These are phyloP conservation scores for Drosophila tsacasi DNA, from an alignment of 1,140 invertebrate genomes.

Conservation along the genomic window DNA sequence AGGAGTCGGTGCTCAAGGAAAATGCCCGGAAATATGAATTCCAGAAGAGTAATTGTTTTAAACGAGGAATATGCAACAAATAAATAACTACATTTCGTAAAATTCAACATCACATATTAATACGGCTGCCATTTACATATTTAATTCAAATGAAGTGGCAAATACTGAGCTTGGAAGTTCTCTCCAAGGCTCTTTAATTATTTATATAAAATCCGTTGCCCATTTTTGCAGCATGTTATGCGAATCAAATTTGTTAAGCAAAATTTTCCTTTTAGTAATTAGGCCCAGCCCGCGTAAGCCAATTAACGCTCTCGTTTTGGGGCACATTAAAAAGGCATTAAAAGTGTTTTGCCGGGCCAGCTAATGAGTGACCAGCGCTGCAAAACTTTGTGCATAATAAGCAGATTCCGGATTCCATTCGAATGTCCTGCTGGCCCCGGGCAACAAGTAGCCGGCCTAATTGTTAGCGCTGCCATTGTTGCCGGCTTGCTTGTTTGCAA, in stretches of 20 bases:
- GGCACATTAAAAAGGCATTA: slow-evolving; percentile 31
- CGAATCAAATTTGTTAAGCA: background rate
- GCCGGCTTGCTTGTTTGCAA: slow-evolving; percentile 21
- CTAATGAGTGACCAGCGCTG: slow-evolving; percentile 4
- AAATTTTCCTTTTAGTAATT: slow-evolving; percentile 9
- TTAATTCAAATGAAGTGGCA: background rate
- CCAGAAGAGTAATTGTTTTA: background rate
- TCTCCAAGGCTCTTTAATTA: background rate
- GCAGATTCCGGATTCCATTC: slow-evolving; percentile 11
- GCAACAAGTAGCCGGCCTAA: slow-evolving; percentile 33
- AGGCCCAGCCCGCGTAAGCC: slow-evolving; percentile 1
- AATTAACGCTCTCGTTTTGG: slow-evolving; percentile 14
- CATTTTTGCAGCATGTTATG: background rate
- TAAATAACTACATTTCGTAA: background rate
- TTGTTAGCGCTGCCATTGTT: slow-evolving; percentile 23
- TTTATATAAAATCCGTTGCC: background rate
- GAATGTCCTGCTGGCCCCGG: background rate
- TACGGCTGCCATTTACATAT: background rate
- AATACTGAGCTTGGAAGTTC: background rate
- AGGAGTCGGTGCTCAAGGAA: slow-evolving; percentile 11
- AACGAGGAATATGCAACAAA: background rate
- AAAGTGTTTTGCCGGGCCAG: background rate
- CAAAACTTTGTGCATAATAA: slow-evolving; percentile 24
- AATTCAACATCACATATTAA: background rate
- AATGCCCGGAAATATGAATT: background rate